Conservation (phyloP, 2,888 invertebrate species). For the Trachelus stipa region DNA sequence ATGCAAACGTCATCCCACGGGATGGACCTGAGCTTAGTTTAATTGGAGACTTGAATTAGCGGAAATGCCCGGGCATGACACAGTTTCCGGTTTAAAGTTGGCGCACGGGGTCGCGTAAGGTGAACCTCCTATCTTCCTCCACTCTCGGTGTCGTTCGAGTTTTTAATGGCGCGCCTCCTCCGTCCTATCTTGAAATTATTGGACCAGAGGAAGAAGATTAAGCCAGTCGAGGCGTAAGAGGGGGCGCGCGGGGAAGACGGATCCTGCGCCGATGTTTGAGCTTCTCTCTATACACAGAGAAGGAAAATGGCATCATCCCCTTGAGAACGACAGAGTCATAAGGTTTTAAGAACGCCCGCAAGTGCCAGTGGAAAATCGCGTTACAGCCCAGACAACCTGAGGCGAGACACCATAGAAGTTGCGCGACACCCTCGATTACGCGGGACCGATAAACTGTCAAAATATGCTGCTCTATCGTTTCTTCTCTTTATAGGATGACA, state of each 20-base stretch:
- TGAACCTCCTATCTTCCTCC: background rate
- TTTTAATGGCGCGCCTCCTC: constrained; percentile 31
- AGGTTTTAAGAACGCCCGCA: background rate
- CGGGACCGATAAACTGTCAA: constrained; percentile 48
- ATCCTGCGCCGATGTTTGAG: constrained; percentile 11
- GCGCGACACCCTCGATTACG: background rate
- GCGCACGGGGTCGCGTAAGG: background rate
- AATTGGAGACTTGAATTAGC: constrained; percentile 37
- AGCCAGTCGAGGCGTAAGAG: constrained; percentile 3
- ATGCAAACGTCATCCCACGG: constrained; percentile 22
- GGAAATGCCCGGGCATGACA: constrained; percentile 22
- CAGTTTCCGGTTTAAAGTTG: constrained; percentile 8
- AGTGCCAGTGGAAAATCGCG: background rate
- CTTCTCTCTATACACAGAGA: background rate
- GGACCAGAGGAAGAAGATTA: constrained; percentile 8
- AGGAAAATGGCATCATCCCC: constrained; percentile 38
- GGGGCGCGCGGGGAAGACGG: background rate
- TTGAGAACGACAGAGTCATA: background rate
- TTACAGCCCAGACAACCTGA: background rate
- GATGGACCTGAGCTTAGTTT: constrained; percentile 28
- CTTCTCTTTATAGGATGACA: constrained; percentile 51
- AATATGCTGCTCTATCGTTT: constrained; percentile 52
- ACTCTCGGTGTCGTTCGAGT: constrained; percentile 26
- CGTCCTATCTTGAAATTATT: constrained; percentile 35
- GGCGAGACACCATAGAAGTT: background rate